A percentile compares a stretch with the other conserved stretches of the same genome.
Evolutionary conservation across 2,888 invertebrate genomes (phyloP).

Genomic region (Operophtera brumata): DNA sequence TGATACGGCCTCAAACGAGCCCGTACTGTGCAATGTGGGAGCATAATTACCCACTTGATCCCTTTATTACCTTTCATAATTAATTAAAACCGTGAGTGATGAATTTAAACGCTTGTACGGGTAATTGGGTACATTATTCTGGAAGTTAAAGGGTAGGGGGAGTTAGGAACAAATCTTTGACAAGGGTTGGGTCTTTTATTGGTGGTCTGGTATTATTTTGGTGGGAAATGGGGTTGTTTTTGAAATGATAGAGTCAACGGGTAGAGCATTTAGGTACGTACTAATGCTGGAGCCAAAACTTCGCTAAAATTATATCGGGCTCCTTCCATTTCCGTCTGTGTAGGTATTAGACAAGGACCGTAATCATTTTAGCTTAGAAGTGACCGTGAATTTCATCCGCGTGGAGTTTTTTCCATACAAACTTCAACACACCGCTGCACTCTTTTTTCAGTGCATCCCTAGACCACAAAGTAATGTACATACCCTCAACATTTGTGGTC

Average conservation of each 20-base stretch:
- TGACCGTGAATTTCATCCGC: no score
- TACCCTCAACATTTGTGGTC: no score
- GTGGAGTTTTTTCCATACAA: no score
- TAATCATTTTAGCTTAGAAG: no score
- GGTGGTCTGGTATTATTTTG: constrained; percentile 15
- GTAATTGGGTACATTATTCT: constrained; percentile 34
- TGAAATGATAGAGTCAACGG: background rate
- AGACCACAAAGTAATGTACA: no score
- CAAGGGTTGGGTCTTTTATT: constrained; percentile 24
- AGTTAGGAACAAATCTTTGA: constrained; percentile 28
- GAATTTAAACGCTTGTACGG: constrained; percentile 34
- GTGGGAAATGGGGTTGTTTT: background rate
- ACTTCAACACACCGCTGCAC: no score
- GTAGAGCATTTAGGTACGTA: background rate
- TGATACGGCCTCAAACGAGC: constrained; percentile 37
- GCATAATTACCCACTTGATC: constrained; percentile 57
- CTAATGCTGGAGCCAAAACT: no score
- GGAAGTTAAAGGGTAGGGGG: constrained; percentile 20
- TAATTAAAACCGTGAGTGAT: constrained; percentile 49
- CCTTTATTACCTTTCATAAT: constrained; percentile 56
- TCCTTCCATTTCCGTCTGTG: no score
- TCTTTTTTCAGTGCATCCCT: no score
- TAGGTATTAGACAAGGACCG: no score
- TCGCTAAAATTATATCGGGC: no score
- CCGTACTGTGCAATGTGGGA: constrained; percentile 53